Base-by-base conservation (phyloP, 2,797 vertebrate genomes). In the Bradypodion ventrale region DNA sequence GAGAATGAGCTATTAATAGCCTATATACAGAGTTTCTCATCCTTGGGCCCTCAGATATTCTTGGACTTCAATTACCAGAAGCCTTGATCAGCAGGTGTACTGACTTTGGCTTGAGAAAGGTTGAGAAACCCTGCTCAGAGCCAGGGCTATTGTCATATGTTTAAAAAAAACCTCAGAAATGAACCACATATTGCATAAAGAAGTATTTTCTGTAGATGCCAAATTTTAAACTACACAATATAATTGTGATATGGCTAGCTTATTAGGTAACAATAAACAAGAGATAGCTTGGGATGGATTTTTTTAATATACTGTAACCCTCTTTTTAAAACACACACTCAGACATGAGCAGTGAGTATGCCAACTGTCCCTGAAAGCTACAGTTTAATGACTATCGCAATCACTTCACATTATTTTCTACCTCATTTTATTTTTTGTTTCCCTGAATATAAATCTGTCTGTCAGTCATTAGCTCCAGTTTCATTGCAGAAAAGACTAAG, bases 341-440 rank as follows among this genome's bases (percentile, higher is more conserved):
- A n/a, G n/a, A n/a, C 44, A 56, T 35, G 40, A 86, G 23, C 46
- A 44, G 25, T 7, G 10, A 44, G 25, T 27, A 63, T 27, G 5
- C 44, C 59, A 66, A 40, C 68, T 37, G 75, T 78, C 59, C 46
- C 60, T 73, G 68, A 72, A 65, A 83, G 75, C 85, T 27, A 66
- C 7, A 21, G 85, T 78, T 74, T 73, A 60, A 74, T 65, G 62
- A 73, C 75, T 59, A 68, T 66, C 32, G 66, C 6, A 82, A 59
- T 86, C 35, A 56, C 59, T 82, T 82, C 23, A 65, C 73, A 60
- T 82, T 78, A 65, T 78, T 82, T 86, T 86, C 75, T 63, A 37
- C 78, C 68, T 78, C 37, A 35, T 42, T 83, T 78, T 78, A 46
- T 46, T 83, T 65, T 78, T 29, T 42, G 29, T 78, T 78, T 78